Evolutionary conservation across 2,797 vertebrate species (phyloP).

Genomic region (Setipinna tenuifilis): DNA sequence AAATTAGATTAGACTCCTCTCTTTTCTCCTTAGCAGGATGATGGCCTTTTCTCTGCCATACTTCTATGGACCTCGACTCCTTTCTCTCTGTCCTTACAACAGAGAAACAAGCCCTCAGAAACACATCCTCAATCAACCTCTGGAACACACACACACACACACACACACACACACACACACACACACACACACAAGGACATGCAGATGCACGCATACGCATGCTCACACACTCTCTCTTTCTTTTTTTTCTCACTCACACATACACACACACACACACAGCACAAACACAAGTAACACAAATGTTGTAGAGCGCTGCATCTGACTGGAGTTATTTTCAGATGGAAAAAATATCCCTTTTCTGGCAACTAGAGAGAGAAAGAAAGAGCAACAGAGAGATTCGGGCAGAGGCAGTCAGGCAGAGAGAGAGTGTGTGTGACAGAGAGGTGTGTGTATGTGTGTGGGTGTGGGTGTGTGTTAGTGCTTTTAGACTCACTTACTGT

Average conservation of each 20-base stretch:
- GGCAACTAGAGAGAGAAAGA: not conserved
- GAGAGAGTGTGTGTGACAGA: too few relatives aligned
- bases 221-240: not conserved
- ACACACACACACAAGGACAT: constrained; percentile 23
- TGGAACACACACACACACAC: constrained; percentile 58
- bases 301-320: not conserved
- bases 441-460: too few relatives aligned
- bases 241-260: too few relatives aligned
- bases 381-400: not conserved
- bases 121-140: constrained; percentile 28
- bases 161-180: constrained; percentile 45
- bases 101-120: constrained; percentile 76
- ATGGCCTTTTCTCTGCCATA: constrained; percentile 92
- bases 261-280: not conserved
- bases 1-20: constrained; percentile 99
- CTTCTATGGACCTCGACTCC: constrained; percentile 57
- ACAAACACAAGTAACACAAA: too few relatives aligned
- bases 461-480: too few relatives aligned
- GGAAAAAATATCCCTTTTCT: not conserved
- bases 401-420: too few relatives aligned
- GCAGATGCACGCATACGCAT: constrained; percentile 20
- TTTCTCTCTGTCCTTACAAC: constrained; percentile 75
- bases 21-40: constrained; percentile 81
- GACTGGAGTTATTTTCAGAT: not conserved
- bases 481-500: too few relatives aligned